Evolutionary conservation across 2,113 vertebrate species (phyloP).

Genomic region (Todiramphus saurophagus): DNA sequence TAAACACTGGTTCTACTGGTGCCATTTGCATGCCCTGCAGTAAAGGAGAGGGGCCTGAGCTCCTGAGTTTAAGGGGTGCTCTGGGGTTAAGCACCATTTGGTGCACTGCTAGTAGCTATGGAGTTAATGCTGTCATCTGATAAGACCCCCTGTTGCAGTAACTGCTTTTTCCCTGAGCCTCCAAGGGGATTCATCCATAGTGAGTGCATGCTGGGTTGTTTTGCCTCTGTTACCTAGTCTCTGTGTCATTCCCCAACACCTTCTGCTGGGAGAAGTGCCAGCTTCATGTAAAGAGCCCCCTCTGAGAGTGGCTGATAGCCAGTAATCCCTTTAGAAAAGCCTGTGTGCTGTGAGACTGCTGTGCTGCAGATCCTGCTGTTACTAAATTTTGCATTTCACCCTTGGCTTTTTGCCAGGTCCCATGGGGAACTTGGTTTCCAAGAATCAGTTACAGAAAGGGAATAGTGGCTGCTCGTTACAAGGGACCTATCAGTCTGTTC

Average conservation of each 20-base stretch:
- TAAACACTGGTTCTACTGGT: background rate
- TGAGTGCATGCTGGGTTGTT: background rate
- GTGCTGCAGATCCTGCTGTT: background rate
- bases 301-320: conserved; percentile 18
- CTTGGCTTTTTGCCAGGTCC: background rate
- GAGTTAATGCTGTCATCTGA: background rate
- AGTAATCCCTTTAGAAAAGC: conserved; percentile 16
- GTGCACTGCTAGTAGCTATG: background rate
- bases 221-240: background rate
- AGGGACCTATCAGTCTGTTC: background rate
- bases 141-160: background rate
- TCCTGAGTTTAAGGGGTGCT: background rate
- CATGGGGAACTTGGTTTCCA: background rate
- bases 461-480: background rate
- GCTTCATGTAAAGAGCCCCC: background rate
- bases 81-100: background rate
- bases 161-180: background rate
- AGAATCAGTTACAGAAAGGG: background rate
- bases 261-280: conserved; percentile 1
- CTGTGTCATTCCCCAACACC: background rate
- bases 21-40: background rate
- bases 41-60: background rate
- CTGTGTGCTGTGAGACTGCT: background rate
- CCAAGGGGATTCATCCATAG: background rate
- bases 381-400: conserved; percentile 30